phyloP scores from a whole-genome alignment of 2,113 vertebrate genomes.

The Cyphomyrus plagiostoma region DNA sequence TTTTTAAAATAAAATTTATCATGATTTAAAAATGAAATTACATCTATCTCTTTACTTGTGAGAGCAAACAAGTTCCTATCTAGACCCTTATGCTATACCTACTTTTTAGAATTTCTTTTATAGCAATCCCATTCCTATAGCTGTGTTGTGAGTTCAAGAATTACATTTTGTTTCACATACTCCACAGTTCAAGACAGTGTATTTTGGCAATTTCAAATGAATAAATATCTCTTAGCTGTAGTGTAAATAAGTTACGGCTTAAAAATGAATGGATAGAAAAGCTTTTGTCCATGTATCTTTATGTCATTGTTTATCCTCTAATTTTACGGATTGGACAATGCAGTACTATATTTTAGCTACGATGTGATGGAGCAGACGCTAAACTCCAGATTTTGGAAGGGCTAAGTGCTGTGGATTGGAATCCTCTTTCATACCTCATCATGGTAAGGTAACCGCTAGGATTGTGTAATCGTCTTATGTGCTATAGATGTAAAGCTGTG shows the following conservation, averaged over 20 bases:
- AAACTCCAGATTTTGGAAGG: not conserved
- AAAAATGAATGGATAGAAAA: not conserved
- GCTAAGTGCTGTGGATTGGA: not conserved
- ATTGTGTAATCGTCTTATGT: not conserved
- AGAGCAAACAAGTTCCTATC: not conserved
- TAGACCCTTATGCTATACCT: not conserved
- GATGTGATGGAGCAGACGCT: not conserved
- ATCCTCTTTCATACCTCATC: conserved; percentile 13
- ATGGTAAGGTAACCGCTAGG: not conserved
- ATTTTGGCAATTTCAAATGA: not conserved
- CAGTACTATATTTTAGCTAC: not conserved
- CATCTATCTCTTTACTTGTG: conserved; percentile 53
- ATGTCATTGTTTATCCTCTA: conserved; percentile 49
- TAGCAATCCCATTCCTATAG: not conserved
- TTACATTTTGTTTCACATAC: not conserved
- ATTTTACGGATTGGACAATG: conserved; percentile 25
- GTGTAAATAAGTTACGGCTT: not conserved
- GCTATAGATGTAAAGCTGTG: not conserved
- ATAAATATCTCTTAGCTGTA: not conserved
- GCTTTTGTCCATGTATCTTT: conserved; percentile 18
- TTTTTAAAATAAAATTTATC: conserved; percentile 76
- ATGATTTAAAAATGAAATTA: conserved; percentile 61
- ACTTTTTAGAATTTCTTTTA: not conserved
- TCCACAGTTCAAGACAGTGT: not conserved
- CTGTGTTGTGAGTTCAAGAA: conserved; percentile 9